Base-by-base conservation (phyloP, 2,888 invertebrate genomes). In the Pterobdella sp. region DNA sequence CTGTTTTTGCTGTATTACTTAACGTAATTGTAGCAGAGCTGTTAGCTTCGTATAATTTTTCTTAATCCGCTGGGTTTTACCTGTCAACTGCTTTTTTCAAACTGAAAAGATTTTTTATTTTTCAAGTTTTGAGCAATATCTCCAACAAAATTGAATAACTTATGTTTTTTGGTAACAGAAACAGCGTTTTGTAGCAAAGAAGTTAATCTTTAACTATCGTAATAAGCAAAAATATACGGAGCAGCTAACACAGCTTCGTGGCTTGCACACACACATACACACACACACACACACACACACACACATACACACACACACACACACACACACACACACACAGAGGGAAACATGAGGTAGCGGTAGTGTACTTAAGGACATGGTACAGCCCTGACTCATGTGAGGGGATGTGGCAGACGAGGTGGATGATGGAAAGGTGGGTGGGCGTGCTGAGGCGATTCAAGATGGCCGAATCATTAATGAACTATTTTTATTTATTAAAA, bases 351-450 rank as follows among this genome's bases (percentile, higher is more conserved):
- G 88, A 89, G 76, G 89, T 96, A 7, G 91, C 91, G 35, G 93
- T 96, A 26, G 90, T 95, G 65, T 98, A 98, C 85, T 93, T 90
- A 84, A 88, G 95, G 75, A 88, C 91, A 32, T 95, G 93, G 0
- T 98, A 98, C 82, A 89, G 90, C 79, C 94, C 95, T 0, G 88
- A 86, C 4, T 91, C 94, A 70, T 76, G 73, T 60, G 68, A 64
- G 26, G 37, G 68, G 31, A 2, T 10, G 7, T 74, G 74, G 74
- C 18, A 64, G 32, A 66, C 66, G 35, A 70, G 71, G 36, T 52
- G 70, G 71, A 71, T 74, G 74, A 74, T 74, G 71, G 74, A 74
- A 29, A 56, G 71, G 35, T 65, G 26, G 49, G 49, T 42, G 49
- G 49, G 49, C 7, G 49, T 7, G 49, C 10, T 7, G 22, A 22